phyloP scores from a whole-genome alignment of 2,797 vertebrate species.

The Craterocephalus amniculus region DNA sequence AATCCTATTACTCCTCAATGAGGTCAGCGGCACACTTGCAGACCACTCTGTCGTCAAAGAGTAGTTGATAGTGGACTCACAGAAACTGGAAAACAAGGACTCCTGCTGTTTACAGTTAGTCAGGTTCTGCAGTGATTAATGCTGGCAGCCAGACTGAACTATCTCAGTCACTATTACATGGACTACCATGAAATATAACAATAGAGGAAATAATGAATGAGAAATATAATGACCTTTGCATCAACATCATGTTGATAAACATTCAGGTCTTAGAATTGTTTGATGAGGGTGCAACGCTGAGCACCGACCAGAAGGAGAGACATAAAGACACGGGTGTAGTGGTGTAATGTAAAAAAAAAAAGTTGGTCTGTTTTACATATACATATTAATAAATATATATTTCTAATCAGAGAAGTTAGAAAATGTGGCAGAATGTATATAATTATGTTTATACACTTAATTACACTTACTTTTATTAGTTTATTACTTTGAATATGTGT shows the following conservation, averaged over 20 bases:
- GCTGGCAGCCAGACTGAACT: neutral
- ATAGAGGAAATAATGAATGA: neutral
- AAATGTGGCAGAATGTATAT: too few relatives aligned
- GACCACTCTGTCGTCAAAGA: conserved; percentile 47
- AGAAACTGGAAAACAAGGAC: conserved; percentile 3
- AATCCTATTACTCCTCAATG: conserved; percentile 77
- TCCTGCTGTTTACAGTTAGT: neutral
- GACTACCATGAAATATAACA: neutral
- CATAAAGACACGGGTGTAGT: too few relatives aligned
- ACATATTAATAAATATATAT: too few relatives aligned
- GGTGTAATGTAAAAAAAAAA: too few relatives aligned
- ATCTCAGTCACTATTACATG: neutral
- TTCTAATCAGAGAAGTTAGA: too few relatives aligned
- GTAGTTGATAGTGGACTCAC: conserved; percentile 4
- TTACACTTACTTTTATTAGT: too few relatives aligned
- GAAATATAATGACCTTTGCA: neutral
- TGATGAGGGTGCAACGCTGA: too few relatives aligned
- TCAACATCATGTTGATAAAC: neutral
- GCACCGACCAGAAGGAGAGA: too few relatives aligned
- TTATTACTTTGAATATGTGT: too few relatives aligned
- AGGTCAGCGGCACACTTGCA: conserved; percentile 24
- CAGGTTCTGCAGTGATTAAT: neutral
- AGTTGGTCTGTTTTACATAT: too few relatives aligned
- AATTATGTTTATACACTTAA: too few relatives aligned
- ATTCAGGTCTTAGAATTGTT: too few relatives aligned